A percentile compares a stretch with the other conserved stretches of the same genome.
phyloP scores from a whole-genome alignment of 2,888 invertebrate genomes.

The Eupeodes luniger region DNA sequence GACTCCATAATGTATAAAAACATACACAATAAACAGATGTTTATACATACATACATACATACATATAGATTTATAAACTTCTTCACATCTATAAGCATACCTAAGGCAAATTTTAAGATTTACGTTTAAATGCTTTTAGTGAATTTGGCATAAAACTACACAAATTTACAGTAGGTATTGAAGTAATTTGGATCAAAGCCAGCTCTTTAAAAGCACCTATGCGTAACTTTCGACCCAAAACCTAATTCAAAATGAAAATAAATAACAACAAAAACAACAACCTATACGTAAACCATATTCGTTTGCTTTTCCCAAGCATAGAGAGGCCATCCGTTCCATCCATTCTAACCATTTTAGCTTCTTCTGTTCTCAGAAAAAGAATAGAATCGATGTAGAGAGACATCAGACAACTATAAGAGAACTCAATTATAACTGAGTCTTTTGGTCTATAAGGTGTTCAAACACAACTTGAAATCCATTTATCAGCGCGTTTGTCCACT shows the following conservation, averaged over 20 bases:
- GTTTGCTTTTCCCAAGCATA: neutral
- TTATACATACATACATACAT: too few relatives aligned
- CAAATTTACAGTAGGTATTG: slow-evolving; percentile 25
- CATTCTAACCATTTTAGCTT: neutral
- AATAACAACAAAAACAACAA: slow-evolving; percentile 25
- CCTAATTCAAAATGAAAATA: slow-evolving; percentile 35
- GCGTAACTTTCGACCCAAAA: slow-evolving; percentile 70
- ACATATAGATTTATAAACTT: neutral
- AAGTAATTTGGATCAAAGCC: slow-evolving; percentile 65
- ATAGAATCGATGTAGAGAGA: neutral
- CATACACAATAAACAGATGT: too few relatives aligned
- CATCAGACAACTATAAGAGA: neutral
- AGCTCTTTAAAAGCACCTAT: slow-evolving; percentile 70
- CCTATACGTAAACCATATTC: too few relatives aligned
- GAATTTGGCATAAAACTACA: slow-evolving; percentile 60
- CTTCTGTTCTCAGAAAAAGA: neutral
- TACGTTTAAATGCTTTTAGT: slow-evolving; percentile 74
- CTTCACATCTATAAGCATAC: neutral
- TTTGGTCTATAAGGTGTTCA: slow-evolving; percentile 55
- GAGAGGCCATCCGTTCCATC: neutral
- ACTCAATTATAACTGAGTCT: slow-evolving; percentile 25
- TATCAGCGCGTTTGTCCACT: slow-evolving; percentile 46
- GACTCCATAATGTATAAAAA: too few relatives aligned
- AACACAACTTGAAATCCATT: slow-evolving; percentile 71
- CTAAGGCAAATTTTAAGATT: slow-evolving; percentile 50